Conservation (phyloP, 2,113 vertebrate species). For the Psophia crepitans region DNA sequence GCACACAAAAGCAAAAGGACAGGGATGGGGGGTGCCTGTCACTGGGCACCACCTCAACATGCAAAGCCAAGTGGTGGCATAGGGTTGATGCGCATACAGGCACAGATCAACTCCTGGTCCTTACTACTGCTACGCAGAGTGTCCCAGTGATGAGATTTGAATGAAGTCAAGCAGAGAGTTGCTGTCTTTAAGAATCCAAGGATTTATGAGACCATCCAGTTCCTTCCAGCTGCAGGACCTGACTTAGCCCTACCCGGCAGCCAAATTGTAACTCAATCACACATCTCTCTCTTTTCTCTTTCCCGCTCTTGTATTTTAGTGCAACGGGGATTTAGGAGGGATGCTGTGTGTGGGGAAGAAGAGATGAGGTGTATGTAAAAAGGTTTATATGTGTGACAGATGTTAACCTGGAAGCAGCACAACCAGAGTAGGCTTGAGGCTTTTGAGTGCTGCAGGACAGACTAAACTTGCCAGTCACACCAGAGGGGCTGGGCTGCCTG, state of each 20-base stretch:
- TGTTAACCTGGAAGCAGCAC: background rate
- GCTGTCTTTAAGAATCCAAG: background rate
- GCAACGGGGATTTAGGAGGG: background rate
- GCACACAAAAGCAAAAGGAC: background rate
- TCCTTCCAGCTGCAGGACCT: background rate
- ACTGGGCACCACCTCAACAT: fast-evolving
- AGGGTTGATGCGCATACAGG: background rate
- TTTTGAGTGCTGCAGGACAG: background rate
- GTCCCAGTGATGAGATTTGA: background rate
- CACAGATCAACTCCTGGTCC: background rate
- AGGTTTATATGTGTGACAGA: background rate
- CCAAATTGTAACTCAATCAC: background rate
- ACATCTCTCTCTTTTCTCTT: background rate
- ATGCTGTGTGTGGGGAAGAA: background rate
- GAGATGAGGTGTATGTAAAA: background rate
- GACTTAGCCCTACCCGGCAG: background rate
- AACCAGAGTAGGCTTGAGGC: background rate
- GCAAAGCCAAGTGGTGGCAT: background rate
- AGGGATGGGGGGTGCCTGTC: fast-evolving
- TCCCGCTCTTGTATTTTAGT: background rate
- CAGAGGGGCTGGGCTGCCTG: background rate
- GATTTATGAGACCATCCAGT: background rate
- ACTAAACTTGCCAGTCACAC: background rate
- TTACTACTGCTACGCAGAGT: background rate
- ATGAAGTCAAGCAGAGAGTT: background rate